Percentiles rank a stretch among this genome's conserved stretches.
Evolutionary conservation across 1,140 invertebrate species (phyloP).

Genomic region (Nebria ingens): DNA sequence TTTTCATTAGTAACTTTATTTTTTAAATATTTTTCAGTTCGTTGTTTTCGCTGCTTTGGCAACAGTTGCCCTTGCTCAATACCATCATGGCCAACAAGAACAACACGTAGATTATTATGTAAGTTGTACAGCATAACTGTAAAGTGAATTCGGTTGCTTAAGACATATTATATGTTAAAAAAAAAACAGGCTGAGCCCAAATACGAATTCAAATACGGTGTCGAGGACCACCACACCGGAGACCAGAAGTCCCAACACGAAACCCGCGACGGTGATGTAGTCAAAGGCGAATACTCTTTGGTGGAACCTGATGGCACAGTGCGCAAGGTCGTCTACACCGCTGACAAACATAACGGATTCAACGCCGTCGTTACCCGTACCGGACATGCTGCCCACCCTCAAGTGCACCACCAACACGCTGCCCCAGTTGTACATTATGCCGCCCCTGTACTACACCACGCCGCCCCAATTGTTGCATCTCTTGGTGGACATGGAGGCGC

Average conservation of each 20-base stretch:
- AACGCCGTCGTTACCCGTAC: slow-evolving; percentile 50
- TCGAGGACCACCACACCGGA: slow-evolving; percentile 43
- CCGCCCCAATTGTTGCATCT: background rate
- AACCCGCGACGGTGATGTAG: slow-evolving; percentile 46
- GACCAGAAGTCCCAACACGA: slow-evolving; percentile 54
- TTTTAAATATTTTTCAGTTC: too few species aligned
- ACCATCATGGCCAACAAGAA: background rate
- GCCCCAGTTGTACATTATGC: background rate
- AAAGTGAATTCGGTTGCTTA: background rate
- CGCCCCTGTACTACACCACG: background rate
- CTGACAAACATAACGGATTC: slow-evolving; percentile 48
- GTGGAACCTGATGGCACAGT: slow-evolving; percentile 57
- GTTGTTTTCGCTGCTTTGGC: too few species aligned
- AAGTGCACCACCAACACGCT: slow-evolving; percentile 11
- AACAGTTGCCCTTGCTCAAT: too few species aligned
- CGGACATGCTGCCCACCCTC: slow-evolving; percentile 37
- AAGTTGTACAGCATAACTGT: background rate
- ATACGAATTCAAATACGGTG: slow-evolving; percentile 45
- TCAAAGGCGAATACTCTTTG: slow-evolving; percentile 55
- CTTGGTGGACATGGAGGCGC: too few species aligned
- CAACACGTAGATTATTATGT: background rate
- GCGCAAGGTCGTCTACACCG: slow-evolving; percentile 47
- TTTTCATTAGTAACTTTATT: too few species aligned
- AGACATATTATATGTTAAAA: background rate
- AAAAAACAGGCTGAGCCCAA: slow-evolving; percentile 35